Percentiles rank a stretch among this genome's conserved stretches.
Conservation (phyloP, 1,140 invertebrate species). For the Drosophila ficusphila region DNA sequence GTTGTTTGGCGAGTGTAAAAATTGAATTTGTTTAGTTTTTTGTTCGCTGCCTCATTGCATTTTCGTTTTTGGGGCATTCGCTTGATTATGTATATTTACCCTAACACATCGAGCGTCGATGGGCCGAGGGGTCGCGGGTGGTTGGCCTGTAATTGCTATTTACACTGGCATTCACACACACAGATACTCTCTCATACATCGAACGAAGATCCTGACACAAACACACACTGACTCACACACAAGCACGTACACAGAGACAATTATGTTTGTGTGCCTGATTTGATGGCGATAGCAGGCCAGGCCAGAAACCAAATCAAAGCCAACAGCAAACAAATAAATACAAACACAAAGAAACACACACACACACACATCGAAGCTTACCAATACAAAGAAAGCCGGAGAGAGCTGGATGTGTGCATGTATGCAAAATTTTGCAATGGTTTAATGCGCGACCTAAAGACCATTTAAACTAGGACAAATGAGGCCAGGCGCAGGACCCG, state of each 20-base stretch:
- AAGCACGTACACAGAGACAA: constrained; percentile 15
- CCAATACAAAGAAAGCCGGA: constrained; percentile 2
- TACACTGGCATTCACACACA: constrained; percentile 41
- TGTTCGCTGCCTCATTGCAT: constrained; percentile 37
- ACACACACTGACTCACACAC: constrained; percentile 31
- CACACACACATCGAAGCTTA: constrained; percentile 1
- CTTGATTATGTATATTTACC: constrained; percentile 51
- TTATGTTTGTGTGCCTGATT: constrained; percentile 61
- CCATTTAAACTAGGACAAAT: constrained; percentile 77
- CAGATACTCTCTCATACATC: constrained; percentile 1
- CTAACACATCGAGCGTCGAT: constrained; percentile 20
- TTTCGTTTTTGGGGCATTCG: constrained; percentile 53
- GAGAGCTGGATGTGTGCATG: constrained; percentile 1
- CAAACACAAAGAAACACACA: constrained; percentile 26
- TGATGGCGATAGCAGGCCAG: constrained; percentile 67
- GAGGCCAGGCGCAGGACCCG: constrained; percentile 39
- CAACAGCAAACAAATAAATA: constrained; percentile 69
- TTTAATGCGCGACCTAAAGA: constrained; percentile 80
- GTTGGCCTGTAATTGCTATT: constrained; percentile 69
- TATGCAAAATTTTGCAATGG: constrained; percentile 66
- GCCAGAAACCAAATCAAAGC: constrained; percentile 65
- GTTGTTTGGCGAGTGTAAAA: constrained; percentile 22
- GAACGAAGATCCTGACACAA: neutral
- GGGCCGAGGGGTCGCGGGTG: neutral
- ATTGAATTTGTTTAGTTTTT: constrained; percentile 21